A percentile compares a stretch with the other conserved stretches of the same genome.
phyloP scores from a whole-genome alignment of 2,113 vertebrate species.

The Erythrocercus mccallii region DNA sequence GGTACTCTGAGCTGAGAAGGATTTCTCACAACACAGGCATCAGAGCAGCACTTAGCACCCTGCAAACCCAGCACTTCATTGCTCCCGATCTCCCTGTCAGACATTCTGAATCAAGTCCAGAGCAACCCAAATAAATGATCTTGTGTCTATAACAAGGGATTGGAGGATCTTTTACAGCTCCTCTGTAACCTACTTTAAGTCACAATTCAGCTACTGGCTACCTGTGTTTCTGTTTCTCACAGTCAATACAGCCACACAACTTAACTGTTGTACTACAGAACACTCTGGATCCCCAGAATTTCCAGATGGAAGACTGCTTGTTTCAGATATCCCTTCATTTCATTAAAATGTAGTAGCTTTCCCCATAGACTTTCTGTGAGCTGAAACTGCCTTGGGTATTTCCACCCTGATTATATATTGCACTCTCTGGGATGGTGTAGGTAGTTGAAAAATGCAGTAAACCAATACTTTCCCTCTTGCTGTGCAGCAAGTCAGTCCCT shows the following conservation, averaged over 20 bases:
- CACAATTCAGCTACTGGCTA: background rate
- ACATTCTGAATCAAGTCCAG: background rate
- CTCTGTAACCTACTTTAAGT: background rate
- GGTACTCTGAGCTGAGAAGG: background rate
- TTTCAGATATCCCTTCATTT: background rate
- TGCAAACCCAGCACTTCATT: background rate
- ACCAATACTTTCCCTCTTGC: background rate
- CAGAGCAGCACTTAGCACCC: background rate
- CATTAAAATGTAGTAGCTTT: background rate
- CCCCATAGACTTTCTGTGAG: background rate
- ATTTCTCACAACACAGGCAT: background rate
- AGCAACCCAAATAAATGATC: background rate
- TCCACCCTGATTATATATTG: background rate
- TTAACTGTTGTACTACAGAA: background rate
- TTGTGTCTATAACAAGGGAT: background rate
- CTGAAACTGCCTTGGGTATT: background rate
- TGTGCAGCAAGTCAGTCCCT: background rate
- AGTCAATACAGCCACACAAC: background rate
- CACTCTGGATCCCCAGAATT: background rate
- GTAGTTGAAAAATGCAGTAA: background rate
- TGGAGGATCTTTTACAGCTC: background rate
- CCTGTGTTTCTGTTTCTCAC: background rate
- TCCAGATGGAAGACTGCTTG: background rate
- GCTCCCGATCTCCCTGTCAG: background rate
- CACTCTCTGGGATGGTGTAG: background rate